These are phyloP conservation scores for Lepus oiostolus DNA, from an alignment of 2,797 vertebrate genomes.

Conservation along the genomic window DNA sequence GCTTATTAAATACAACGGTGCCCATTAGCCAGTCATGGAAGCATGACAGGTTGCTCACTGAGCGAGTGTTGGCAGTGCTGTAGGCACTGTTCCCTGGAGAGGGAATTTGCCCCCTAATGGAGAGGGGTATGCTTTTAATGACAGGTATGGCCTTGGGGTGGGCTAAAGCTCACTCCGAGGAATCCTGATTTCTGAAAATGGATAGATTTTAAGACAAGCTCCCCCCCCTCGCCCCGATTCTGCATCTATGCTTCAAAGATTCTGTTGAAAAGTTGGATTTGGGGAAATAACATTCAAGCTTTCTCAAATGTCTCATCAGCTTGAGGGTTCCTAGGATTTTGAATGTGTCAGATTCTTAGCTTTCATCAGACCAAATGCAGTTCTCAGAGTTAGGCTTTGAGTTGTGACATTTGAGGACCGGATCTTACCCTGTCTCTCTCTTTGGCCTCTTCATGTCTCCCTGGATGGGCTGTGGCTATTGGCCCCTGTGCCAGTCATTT, in stretches of 20 bases:
- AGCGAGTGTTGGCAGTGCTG: background rate
- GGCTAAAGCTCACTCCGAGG: background rate
- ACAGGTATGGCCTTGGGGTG: background rate
- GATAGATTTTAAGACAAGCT: background rate
- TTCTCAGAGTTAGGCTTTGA: background rate
- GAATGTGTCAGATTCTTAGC: background rate
- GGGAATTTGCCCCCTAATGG: background rate
- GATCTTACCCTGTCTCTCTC: background rate
- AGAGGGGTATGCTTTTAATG: background rate
- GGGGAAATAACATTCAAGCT: background rate
- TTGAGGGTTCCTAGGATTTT: background rate
- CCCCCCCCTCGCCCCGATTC: background rate
- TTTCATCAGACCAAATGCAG: background rate
- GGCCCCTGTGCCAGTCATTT: background rate
- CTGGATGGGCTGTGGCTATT: background rate
- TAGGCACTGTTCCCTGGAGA: accelerated
- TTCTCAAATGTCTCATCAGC: conserved; percentile 8
- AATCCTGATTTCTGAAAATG: background rate
- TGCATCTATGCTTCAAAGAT: background rate
- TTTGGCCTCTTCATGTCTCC: background rate
- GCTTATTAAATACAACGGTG: background rate
- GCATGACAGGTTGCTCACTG: background rate
- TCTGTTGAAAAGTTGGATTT: background rate
- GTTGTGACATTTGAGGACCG: background rate
- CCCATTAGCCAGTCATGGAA: conserved; percentile 28